Percentiles rank a stretch among this genome's conserved stretches.
Evolutionary conservation across 2,797 vertebrate genomes (phyloP).

Genomic region (Euthynnus affinis): DNA sequence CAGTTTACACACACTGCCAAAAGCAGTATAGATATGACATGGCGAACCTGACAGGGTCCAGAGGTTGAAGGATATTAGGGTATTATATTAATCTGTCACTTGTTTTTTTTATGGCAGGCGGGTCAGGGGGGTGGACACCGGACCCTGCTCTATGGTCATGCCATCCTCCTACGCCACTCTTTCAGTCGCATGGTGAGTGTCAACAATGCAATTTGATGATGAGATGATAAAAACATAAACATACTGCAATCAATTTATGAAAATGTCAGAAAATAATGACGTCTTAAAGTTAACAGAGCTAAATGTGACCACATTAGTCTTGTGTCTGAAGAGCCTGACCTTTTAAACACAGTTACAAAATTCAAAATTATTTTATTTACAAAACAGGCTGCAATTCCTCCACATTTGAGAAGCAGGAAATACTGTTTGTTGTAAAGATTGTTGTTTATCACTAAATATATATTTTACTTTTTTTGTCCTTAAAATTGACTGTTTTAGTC

Average conservation of each 20-base stretch:
- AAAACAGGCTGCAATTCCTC: no score
- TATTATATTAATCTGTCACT: constrained; percentile 21
- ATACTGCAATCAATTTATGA: background rate
- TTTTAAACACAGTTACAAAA: no score
- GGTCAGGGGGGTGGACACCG: constrained; percentile 96
- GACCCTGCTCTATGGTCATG: constrained; percentile 97
- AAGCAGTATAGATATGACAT: constrained; percentile 1
- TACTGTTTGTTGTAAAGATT: no score
- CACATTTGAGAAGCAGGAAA: no score
- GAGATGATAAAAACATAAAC: no score
- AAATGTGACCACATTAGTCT: no score
- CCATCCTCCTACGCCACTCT: constrained; percentile 96
- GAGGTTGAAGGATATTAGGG: background rate
- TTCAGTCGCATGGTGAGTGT: constrained; percentile 97
- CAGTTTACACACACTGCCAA: constrained; percentile 19
- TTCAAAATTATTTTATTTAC: no score
- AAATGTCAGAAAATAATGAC: no score
- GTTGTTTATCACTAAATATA: background rate
- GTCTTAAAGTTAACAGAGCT: no score
- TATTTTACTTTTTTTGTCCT: background rate
- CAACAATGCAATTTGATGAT: background rate
- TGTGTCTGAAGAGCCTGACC: no score
- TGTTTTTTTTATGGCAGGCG: constrained; percentile 83
- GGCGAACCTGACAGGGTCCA: constrained; percentile 29
- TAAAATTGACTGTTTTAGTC: no score